Percentiles rank a stretch among this genome's conserved stretches.
These are phyloP conservation scores for Paralichthys olivaceus DNA, from an alignment of 2,113 vertebrate genomes.

Conservation along the genomic window DNA sequence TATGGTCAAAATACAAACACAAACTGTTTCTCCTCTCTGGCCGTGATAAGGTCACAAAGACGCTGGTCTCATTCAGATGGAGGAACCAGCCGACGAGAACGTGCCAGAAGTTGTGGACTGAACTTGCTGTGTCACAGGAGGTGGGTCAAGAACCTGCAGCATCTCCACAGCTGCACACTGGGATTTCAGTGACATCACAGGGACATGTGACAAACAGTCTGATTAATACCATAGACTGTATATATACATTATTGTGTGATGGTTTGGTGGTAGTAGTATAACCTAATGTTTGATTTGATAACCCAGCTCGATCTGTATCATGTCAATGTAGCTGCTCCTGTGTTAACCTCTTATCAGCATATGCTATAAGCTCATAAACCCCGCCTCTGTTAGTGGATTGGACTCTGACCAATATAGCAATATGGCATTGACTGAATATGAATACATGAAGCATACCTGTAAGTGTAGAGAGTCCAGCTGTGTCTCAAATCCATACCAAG, in stretches of 20 bases:
- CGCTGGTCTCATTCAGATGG: constrained; percentile 70
- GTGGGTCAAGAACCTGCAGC: constrained; percentile 55
- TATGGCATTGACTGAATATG: too few species aligned
- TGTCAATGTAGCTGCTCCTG: too few species aligned
- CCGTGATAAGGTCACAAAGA: constrained; percentile 80
- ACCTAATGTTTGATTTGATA: too few species aligned
- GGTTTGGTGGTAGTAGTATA: neutral
- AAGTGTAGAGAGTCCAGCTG: too few species aligned
- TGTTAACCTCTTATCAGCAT: too few species aligned
- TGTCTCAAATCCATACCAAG: too few species aligned
- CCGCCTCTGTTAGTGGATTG: too few species aligned
- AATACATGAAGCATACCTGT: too few species aligned
- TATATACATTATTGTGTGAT: neutral
- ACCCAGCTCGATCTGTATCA: too few species aligned
- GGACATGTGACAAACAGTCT: neutral
- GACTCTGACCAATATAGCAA: too few species aligned
- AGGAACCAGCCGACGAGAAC: constrained; percentile 54
- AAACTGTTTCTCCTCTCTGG: constrained; percentile 72
- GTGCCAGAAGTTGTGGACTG: constrained; percentile 53
- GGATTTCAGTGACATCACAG: neutral
- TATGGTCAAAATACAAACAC: constrained; percentile 85
- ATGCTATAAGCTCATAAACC: too few species aligned
- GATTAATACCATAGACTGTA: too few species aligned
- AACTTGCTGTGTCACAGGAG: constrained; percentile 23
- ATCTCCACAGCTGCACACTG: constrained; percentile 1